These are phyloP conservation scores for Quadroppia sp. DNA, from an alignment of 2,888 invertebrate species.

Conservation along the genomic window DNA sequence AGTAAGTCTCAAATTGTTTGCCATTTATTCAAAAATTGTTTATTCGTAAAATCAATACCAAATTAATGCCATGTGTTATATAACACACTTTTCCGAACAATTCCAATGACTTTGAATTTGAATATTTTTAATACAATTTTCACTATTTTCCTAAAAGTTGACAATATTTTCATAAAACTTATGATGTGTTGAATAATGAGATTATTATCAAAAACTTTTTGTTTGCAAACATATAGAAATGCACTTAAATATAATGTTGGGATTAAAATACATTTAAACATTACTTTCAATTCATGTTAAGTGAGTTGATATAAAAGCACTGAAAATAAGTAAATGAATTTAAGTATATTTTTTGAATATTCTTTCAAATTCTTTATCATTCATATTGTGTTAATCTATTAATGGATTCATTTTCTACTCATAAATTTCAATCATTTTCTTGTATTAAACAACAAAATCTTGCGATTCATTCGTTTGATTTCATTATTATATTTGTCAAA, in stretches of 20 bases:
- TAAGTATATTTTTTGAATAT: not conserved
- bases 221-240: too few relatives aligned
- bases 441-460: too few relatives aligned
- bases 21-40: not conserved
- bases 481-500: too few relatives aligned
- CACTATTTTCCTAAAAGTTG: too few relatives aligned
- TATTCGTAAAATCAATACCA: not conserved
- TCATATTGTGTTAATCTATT: not conserved
- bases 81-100: not conserved
- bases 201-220: not conserved
- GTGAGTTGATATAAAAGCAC: not conserved
- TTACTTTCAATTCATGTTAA: not conserved
- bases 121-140: too few relatives aligned
- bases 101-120: too few relatives aligned
- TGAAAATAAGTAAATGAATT: not conserved
- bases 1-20: conserved; percentile 50
- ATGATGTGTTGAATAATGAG: not conserved
- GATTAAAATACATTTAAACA: not conserved
- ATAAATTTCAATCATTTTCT: too few relatives aligned
- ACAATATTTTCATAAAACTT: not conserved
- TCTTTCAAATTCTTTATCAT: not conserved
- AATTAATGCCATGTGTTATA: not conserved
- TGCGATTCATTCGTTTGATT: too few relatives aligned
- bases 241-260: too few relatives aligned
- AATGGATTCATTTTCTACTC: too few relatives aligned